Evolutionary conservation across 1,140 invertebrate species (phyloP), one percentile per base, ranked within the genome.

Genomic region (Orussus abietinus): DNA sequence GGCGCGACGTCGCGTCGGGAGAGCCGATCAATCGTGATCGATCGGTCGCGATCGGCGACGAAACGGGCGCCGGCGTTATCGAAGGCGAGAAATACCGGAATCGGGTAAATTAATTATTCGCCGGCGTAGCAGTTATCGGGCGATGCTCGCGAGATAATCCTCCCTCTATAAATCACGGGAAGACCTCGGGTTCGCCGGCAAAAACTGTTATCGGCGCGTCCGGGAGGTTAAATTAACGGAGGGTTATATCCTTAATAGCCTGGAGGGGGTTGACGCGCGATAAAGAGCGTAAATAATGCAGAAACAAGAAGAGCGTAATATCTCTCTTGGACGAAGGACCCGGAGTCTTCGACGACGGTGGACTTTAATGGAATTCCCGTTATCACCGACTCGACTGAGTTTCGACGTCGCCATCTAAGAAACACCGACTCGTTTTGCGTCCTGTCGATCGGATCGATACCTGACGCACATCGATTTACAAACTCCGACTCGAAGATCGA

Each of bases 41-140:
- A 33, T 33, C 30, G 12, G 12, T 41, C 39, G 35, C 33, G 45
- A 44, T 47, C 47, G 17, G 13, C 28, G 38, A 25, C 35, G 29
- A 47, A 55, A 48, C 41, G 49, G 9, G 42, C 17, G 35, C 40
- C 19, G 25, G 37, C 30, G 36, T 14, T 13, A 18, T n/a, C 42
- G 21, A 10, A 20, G 17, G 11, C 21, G 26, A 44, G 36, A 48
- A 45, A 47, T 48, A 49, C 34, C 45, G 42, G 34, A 48, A 40
- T 52, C 37, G 45, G 30, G 51, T 45, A 51, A 52, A 62, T 55
- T 60, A 63, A 63, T 60, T 63, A 58, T 60, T 50, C 49, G 45
- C 53, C 38, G 50, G 18, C 21, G 28, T 45, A 29, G 20, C 34
- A 19, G 47, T 47, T 52, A 45, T 54, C 56, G 54, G 57, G 57